Percentiles rank a stretch among this genome's conserved stretches.
Conservation (phyloP, 2,888 invertebrate genomes). For the Campopleginae sp. region DNA sequence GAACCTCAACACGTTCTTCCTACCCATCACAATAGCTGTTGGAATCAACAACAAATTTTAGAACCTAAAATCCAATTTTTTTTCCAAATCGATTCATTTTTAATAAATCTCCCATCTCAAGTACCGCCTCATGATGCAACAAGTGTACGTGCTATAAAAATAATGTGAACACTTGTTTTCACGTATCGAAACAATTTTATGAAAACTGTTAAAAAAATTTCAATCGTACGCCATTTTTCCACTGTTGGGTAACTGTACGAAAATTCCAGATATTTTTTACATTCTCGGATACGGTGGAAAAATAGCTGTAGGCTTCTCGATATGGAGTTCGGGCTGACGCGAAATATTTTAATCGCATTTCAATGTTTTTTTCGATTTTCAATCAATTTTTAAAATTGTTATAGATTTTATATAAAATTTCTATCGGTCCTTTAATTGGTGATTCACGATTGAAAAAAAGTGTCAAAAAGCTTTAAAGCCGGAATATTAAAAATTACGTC, state of each 20-base stretch:
- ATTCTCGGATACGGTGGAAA: background rate
- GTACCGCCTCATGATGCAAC: background rate
- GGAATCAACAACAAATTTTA: conserved; percentile 31
- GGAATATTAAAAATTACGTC: background rate
- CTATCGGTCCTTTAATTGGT: background rate
- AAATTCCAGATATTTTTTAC: background rate
- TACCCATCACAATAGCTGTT: conserved; percentile 12
- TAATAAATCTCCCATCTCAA: background rate
- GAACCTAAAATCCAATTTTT: conserved; percentile 27
- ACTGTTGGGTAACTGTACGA: background rate
- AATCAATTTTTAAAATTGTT: background rate
- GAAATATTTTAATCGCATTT: background rate
- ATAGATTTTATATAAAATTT: background rate
- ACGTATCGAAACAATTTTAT: background rate
- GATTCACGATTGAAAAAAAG: background rate
- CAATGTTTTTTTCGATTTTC: background rate
- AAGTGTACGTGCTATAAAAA: background rate
- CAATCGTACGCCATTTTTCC: background rate
- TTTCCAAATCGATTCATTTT: background rate
- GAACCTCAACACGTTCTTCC: conserved; percentile 44
- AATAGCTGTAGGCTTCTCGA: background rate
- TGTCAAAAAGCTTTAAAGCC: background rate
- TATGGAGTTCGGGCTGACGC: background rate
- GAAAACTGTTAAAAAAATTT: background rate
- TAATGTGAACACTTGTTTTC: background rate